Percentiles rank a stretch among this genome's conserved stretches.
phyloP scores from a whole-genome alignment of 2,113 vertebrate genomes.

The Diglossa brunneiventris region DNA sequence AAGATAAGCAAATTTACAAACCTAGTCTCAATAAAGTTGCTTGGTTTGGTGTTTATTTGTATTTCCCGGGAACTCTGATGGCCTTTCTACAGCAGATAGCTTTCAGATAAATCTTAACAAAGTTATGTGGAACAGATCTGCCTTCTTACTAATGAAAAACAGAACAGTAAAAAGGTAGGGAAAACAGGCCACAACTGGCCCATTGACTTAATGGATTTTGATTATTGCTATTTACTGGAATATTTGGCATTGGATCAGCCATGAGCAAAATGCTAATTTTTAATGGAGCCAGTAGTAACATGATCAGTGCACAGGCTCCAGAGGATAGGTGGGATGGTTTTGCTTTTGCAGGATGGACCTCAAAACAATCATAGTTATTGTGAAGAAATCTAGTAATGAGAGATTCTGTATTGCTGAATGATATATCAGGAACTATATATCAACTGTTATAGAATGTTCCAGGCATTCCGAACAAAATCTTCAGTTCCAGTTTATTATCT shows the following conservation, averaged over 20 bases:
- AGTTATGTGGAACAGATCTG: conserved; percentile 18
- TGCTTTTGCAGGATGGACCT: not conserved
- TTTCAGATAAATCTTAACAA: conserved; percentile 54
- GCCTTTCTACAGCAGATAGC: not conserved
- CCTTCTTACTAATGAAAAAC: conserved; percentile 38
- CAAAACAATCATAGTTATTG: not conserved
- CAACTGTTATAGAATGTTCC: not conserved
- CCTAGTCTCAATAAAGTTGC: conserved; percentile 43
- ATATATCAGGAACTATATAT: not conserved
- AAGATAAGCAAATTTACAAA: conserved; percentile 42
- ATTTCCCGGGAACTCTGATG: not conserved
- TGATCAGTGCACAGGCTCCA: not conserved
- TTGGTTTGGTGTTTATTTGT: conserved; percentile 47
- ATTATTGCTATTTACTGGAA: conserved; percentile 37
- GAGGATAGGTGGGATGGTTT: not conserved
- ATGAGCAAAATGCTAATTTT: not conserved
- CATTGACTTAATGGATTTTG: conserved; percentile 8
- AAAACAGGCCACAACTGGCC: conserved; percentile 3
- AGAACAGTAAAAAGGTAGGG: conserved; percentile 10
- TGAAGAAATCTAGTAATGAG: not conserved
- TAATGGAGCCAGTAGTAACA: not conserved
- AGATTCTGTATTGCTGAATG: not conserved
- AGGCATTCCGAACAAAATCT: not conserved
- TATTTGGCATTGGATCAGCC: conserved; percentile 23
- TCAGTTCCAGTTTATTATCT: not conserved